phyloP scores from a whole-genome alignment of 2,113 vertebrate species.

The Trogon melanurus region DNA sequence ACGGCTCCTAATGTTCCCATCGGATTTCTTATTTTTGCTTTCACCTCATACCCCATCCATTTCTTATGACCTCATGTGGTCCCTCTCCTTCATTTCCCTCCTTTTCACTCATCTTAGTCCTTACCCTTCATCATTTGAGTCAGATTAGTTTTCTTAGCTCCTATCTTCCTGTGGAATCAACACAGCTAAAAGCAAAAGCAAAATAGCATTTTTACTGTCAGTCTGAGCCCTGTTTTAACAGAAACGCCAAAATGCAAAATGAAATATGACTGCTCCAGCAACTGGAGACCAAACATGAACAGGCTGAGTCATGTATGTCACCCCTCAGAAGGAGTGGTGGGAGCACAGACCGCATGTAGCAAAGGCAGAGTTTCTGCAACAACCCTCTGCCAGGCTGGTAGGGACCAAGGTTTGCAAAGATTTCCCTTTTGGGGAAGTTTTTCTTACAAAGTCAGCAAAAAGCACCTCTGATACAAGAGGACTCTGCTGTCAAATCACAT shows the following conservation, averaged over 20 bases:
- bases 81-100: background rate
- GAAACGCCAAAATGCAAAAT: background rate
- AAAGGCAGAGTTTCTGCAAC: background rate
- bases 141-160: background rate
- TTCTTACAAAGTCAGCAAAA: background rate
- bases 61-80: background rate
- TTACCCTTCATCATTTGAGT: background rate
- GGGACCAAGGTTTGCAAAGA: background rate
- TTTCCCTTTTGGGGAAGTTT: background rate
- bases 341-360: rapidly evolving
- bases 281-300: background rate
- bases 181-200: background rate
- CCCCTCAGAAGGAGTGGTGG: background rate
- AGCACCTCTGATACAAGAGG: background rate
- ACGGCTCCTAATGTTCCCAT: background rate
- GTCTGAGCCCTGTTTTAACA: background rate
- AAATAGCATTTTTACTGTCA: background rate
- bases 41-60: background rate
- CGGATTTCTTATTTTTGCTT: background rate
- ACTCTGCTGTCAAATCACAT: background rate
- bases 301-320: background rate
- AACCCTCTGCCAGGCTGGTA: background rate
- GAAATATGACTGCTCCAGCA: background rate
- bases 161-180: background rate
- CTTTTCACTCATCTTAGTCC: background rate